Percentiles rank a stretch among this genome's conserved stretches.
These are phyloP conservation scores for Heterochromis multidens DNA, from an alignment of 2,113 vertebrate genomes.

Conservation along the genomic window DNA sequence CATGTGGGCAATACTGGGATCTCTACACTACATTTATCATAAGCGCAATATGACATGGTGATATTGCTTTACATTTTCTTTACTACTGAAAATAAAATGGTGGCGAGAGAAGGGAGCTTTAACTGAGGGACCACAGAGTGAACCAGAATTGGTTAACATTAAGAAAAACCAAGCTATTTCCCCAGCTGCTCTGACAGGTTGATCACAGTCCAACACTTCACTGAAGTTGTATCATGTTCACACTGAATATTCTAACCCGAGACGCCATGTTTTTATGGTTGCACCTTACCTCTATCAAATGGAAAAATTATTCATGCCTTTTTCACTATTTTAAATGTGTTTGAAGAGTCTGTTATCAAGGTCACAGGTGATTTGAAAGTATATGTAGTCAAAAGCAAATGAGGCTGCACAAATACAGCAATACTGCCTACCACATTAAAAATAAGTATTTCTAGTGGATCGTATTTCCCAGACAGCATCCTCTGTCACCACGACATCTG, in stretches of 20 bases:
- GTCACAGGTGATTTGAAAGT: not conserved
- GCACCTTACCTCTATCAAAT: not conserved
- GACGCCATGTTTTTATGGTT: not conserved
- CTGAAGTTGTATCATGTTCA: not conserved
- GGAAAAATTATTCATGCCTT: not conserved
- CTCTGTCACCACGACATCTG: too few species aligned
- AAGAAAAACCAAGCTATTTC: not conserved
- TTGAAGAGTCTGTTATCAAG: not conserved
- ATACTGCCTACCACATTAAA: not conserved
- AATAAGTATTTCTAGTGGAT: not conserved
- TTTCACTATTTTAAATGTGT: not conserved
- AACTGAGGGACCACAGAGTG: not conserved
- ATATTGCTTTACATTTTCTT: not conserved
- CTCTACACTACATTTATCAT: not conserved
- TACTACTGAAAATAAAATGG: not conserved
- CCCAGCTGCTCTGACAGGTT: not conserved
- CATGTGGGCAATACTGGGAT: not conserved
- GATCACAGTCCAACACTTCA: not conserved
- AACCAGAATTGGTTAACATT: not conserved
- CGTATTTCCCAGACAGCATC: too few species aligned
- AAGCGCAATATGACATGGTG: not conserved
- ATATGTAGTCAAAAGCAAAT: not conserved
- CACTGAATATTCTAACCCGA: not conserved
- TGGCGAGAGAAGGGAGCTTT: not conserved
- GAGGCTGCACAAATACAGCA: not conserved